Percentiles rank a stretch among this genome's conserved stretches.
These are phyloP conservation scores for Pissodes strobi DNA, from an alignment of 1,140 invertebrate genomes.

Conservation along the genomic window DNA sequence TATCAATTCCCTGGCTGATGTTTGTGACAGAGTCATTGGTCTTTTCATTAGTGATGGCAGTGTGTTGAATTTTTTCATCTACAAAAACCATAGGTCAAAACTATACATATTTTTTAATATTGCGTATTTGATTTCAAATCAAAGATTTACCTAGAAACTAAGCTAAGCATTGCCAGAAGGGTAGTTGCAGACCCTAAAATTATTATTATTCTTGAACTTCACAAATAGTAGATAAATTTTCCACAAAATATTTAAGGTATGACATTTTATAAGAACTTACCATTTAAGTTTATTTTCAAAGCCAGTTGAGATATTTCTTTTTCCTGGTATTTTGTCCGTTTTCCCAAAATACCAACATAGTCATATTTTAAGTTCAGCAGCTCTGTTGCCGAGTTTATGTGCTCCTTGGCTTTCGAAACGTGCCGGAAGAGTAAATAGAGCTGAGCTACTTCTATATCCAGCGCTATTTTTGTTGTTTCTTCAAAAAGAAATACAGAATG, in stretches of 20 bases:
- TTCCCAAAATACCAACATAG: constrained; percentile 76
- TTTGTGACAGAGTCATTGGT: background rate
- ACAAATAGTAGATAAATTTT: too few relatives aligned
- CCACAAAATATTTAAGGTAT: too few relatives aligned
- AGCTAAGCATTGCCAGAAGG: too few relatives aligned
- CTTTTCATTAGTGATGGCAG: background rate
- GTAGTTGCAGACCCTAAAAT: too few relatives aligned
- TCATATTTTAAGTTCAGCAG: constrained; percentile 69
- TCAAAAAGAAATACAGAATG: too few relatives aligned
- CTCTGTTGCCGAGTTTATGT: constrained; percentile 66
- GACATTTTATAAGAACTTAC: too few relatives aligned
- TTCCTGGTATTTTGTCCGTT: constrained; percentile 86
- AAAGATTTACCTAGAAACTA: too few relatives aligned
- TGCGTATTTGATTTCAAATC: too few relatives aligned
- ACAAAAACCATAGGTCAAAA: background rate
- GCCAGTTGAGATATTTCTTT: constrained; percentile 77
- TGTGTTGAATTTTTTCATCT: constrained; percentile 16
- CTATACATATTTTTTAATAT: background rate
- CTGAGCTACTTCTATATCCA: constrained; percentile 76
- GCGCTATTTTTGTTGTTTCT: constrained; percentile 63
- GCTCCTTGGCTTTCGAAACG: constrained; percentile 68
- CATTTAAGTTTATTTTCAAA: constrained; percentile 23
- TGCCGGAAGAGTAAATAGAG: constrained; percentile 76
- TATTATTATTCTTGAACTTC: too few relatives aligned
- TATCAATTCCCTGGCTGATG: constrained; percentile 4